phyloP scores from a whole-genome alignment of 2,797 vertebrate species.

The Coluber constrictor region DNA sequence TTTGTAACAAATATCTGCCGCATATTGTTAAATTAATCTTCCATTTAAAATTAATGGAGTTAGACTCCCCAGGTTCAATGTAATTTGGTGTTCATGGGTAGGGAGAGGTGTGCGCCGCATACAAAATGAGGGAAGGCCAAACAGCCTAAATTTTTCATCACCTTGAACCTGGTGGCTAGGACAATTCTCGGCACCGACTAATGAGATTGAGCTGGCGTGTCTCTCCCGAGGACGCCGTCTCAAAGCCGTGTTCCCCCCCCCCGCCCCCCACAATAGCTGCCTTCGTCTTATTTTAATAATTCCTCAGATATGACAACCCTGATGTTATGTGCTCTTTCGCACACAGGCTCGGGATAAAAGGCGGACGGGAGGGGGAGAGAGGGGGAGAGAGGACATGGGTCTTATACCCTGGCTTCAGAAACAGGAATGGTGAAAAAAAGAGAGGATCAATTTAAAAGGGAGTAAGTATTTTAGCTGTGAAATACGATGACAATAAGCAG shows the following conservation, averaged over 20 bases:
- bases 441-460: slow-evolving; percentile 81
- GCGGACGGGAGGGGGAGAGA: slow-evolving; percentile 61
- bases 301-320: slow-evolving; percentile 84
- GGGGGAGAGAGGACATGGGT: slow-evolving; percentile 85
- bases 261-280: slow-evolving; percentile 70
- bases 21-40: slow-evolving; percentile 99
- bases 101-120: slow-evolving; percentile 86
- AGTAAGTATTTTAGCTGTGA: slow-evolving; percentile 67
- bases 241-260: slow-evolving; percentile 81
- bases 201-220: slow-evolving; percentile 94
- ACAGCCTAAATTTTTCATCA: slow-evolving; percentile 99
- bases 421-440: slow-evolving; percentile 65
- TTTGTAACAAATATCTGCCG: slow-evolving; percentile 99
- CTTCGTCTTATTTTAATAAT: slow-evolving; percentile 86
- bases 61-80: slow-evolving; percentile 99
- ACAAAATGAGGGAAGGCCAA: slow-evolving; percentile 91
- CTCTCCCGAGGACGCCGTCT: slow-evolving; percentile 81
- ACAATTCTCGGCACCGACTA: slow-evolving; percentile 93
- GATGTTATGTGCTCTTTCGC: slow-evolving; percentile 77
- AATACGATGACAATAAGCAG: slow-evolving; percentile 65
- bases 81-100: slow-evolving; percentile 98
- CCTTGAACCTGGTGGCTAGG: slow-evolving; percentile 98
- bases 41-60: slow-evolving; percentile 99
- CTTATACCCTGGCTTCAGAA: slow-evolving; percentile 90
- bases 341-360: slow-evolving; percentile 68